phyloP scores from a whole-genome alignment of 2,888 invertebrate species.

The Leistus spinibarbis region DNA sequence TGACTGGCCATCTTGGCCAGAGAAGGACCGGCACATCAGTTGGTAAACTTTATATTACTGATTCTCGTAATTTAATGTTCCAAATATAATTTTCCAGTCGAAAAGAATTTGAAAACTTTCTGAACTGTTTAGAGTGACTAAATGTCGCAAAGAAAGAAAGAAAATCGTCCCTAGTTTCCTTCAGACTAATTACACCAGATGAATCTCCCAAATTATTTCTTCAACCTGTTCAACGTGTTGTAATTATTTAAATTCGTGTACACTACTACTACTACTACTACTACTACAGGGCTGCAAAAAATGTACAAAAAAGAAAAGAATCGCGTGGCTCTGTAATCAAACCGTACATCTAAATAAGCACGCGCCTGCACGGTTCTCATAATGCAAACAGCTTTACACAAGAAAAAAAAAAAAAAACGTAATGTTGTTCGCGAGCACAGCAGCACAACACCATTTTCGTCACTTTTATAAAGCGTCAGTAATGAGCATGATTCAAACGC shows the following conservation, averaged over 20 bases:
- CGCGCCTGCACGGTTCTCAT: not conserved
- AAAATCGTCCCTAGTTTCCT: not conserved
- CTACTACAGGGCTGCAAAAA: not conserved
- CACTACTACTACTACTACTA: too few relatives aligned
- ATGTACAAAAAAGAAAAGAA: slow-evolving; percentile 7
- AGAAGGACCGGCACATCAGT: too few relatives aligned
- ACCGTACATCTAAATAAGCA: slow-evolving; percentile 33
- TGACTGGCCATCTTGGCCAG: too few relatives aligned
- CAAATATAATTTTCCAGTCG: too few relatives aligned
- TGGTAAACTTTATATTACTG: too few relatives aligned
- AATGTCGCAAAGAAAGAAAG: not conserved
- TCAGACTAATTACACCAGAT: not conserved
- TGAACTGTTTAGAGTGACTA: not conserved
- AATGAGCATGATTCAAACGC: slow-evolving; percentile 36
- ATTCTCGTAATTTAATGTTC: too few relatives aligned
- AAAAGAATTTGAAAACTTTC: too few relatives aligned
- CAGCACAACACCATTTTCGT: slow-evolving; percentile 19
- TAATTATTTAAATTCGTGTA: slow-evolving; percentile 5
- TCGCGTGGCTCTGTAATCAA: slow-evolving; percentile 19
- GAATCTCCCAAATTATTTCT: not conserved
- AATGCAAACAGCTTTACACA: slow-evolving; percentile 23
- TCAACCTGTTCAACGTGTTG: not conserved
- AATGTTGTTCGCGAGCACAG: slow-evolving; percentile 11
- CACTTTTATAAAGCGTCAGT: slow-evolving; percentile 34
- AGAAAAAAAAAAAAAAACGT: slow-evolving; percentile 8